Evolutionary conservation across 2,888 invertebrate genomes (phyloP), one percentile per base, ranked within the genome.

Genomic region (Sphaeridia pumilis): DNA sequence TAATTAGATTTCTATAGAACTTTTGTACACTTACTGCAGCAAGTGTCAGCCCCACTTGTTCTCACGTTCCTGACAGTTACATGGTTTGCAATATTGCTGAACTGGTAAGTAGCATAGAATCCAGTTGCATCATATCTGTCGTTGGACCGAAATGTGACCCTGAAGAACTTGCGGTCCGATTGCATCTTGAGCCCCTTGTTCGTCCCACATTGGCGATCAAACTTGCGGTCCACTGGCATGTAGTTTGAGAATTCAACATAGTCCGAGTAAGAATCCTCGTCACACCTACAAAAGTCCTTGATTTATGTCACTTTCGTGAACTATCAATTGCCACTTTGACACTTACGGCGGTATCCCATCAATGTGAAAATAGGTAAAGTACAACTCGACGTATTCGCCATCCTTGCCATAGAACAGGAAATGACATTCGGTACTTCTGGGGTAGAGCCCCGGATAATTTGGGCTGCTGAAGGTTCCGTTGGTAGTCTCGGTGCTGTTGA

Each of bases 191-290:
- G 85, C 66, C 84, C 83, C 67, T 80, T 80, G 70, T 82, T 76
- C 66, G 83, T 82, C 5, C 94, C 94, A 70, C 95, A 97, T 70
- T 87, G 84, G 67, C 88, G 79, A 45, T 83, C 79, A 71, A 85
- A 88, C 71, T 90, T 89, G 67, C 87, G 78, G 73, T 97, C 95
- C 64, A 83, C 80, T 58, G 86, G 81, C 77, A 87, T 81, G 70
- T 84, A 90, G 75, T 95, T 97, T 44, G 93, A 93, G 73, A 97
- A 92, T 71, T 94, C 89, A 49, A 97, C 87, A 72, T 85, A 94
- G 72, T 97, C 97, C 68, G 93, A 94, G 41, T 89, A 87, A 2
- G 92, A 86, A 44, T 81, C 79, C 54, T 86, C 84, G 67, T 87
- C 87, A 70, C 95, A 97, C 61, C 94, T 95, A 41, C n/a, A 38